Evolutionary conservation across 2,113 vertebrate species (phyloP).

Genomic region (Sus scrofa): T2T-Sscrofa CM000818.6:131822501-131823000

Average conservation of each 20-base stretch:
- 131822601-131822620: slow-evolving; percentile 50
- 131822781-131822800: slow-evolving; percentile 70
- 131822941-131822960: fast-evolving
- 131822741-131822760: slow-evolving; percentile 81
- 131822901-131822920: background rate
- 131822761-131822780: slow-evolving; percentile 82
- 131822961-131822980: fast-evolving
- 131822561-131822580: background rate
- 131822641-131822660: slow-evolving; percentile 82
- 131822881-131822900: fast-evolving
- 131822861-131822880: slow-evolving; percentile 58
- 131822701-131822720: slow-evolving; percentile 84
- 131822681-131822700: slow-evolving; percentile 84
- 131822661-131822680: slow-evolving; percentile 80
- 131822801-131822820: slow-evolving; percentile 52
- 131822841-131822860: background rate
- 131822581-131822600: background rate
- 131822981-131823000: background rate
- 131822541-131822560: too few species aligned
- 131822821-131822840: background rate
- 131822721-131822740: slow-evolving; percentile 87
- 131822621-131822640: slow-evolving; percentile 76
- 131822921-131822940: fast-evolving
- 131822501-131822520: fast-evolving
- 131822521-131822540: background rate